Evolutionary conservation across 2,797 vertebrate species (phyloP), one percentile per base, ranked within the genome.

Genomic region (Myripristis murdjan): DNA sequence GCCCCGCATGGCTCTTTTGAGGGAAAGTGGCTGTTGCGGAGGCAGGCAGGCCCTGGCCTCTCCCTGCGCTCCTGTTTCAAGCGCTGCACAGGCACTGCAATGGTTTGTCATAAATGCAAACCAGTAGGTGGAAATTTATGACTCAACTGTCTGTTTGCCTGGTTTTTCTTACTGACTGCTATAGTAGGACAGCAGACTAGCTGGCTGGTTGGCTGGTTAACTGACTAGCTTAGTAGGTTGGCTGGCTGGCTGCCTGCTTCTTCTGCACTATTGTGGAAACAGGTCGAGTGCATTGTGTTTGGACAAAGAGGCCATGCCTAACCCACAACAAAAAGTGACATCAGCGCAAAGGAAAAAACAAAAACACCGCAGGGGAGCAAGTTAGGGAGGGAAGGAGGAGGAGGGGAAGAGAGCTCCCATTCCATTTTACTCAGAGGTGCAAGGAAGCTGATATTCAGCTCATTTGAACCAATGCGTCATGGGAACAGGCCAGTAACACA

Each of bases 241-340:
- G n/a, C 58, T 57, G 28, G 28, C 57, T 73, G 28, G 0, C 56
- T 18, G 5, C 68, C 68, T 37, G 6, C 52, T 79, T 69, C 77
- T 83, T 52, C 26, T 1, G 14, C 70, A 54, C 83, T 73, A 86
- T 89, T 91, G 84, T 90, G 74, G 79, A 91, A 93, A 86, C 87
- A 75, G 90, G 88, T 91, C 61, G 71, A 66, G 62, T 18, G 71
- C 79, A 91, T 92, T 94, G 92, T 94, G 81, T 82, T 66, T 63
- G 73, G 77, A 94, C 92, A 95, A 93, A 93, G 86, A 88, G 77
- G 57, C 82, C 66, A 71, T 75, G 77, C 82, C 87, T 62, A 35
- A 73, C 75, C 60, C 86, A 87, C 80, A 92, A 92, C 89, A 88
- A 85, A 92, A 87, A 81, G 82, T 93, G 93, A 93, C 93, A 94